Conservation (phyloP, 2,113 vertebrate genomes). For the Neogale vison region DNA sequence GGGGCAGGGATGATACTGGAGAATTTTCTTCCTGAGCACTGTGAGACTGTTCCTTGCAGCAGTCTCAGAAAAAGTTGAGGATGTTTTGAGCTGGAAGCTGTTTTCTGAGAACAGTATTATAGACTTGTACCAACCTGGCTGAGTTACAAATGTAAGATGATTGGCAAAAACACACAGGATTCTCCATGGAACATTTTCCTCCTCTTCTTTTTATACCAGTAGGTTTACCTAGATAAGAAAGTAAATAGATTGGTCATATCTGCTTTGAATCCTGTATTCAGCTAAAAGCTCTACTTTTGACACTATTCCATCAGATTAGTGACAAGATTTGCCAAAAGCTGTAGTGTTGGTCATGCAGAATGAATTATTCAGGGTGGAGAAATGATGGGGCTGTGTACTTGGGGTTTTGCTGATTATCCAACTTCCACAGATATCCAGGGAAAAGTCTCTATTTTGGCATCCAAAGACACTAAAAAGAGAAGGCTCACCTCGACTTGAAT, state of each 20-base stretch:
- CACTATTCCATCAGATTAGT: background rate
- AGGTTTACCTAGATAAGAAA: background rate
- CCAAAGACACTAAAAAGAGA: background rate
- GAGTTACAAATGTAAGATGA: background rate
- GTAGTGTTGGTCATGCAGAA: background rate
- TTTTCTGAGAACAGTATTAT: background rate
- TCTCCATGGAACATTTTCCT: background rate
- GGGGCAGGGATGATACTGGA: no score
- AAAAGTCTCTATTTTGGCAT: background rate
- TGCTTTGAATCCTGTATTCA: background rate
- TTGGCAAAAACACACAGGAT: background rate
- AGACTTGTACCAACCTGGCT: background rate
- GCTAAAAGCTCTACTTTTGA: background rate
- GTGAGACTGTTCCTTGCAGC: background rate
- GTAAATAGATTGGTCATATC: background rate
- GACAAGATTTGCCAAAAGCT: background rate
- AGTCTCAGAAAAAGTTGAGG: background rate
- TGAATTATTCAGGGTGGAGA: background rate
- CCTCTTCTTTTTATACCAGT: background rate
- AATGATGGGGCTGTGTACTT: rapidly evolving
- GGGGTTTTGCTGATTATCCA: background rate
- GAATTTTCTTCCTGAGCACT: background rate
- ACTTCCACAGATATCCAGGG: background rate
- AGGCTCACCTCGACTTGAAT: background rate
- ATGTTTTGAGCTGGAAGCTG: background rate